phyloP scores from a whole-genome alignment of 1,140 invertebrate species.

The Maconellicoccus hirsutus region DNA sequence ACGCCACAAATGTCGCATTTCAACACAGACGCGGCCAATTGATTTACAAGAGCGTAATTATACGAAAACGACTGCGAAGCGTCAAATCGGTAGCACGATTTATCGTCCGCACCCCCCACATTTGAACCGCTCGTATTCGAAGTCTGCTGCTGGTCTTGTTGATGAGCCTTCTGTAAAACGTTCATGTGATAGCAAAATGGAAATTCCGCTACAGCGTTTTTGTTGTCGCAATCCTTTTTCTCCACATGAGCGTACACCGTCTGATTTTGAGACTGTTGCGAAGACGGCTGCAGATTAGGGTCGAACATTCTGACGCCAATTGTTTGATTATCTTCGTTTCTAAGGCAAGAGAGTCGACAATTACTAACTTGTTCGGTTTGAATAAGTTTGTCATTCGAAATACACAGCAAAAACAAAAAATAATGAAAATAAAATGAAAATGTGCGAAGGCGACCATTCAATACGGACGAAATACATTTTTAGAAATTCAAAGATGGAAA shows the following conservation, averaged over 20 bases:
- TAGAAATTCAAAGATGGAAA: no score
- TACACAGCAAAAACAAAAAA: no score
- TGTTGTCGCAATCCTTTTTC: constrained; percentile 25
- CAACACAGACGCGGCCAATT: constrained; percentile 54
- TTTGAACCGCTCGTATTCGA: background rate
- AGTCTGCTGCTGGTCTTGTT: constrained; percentile 24
- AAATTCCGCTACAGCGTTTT: constrained; percentile 37
- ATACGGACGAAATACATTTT: no score
- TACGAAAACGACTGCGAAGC: constrained; percentile 41
- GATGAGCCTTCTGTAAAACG: constrained; percentile 39
- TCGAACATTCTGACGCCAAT: constrained; percentile 1
- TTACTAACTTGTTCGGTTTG: background rate
- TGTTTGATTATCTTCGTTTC: background rate
- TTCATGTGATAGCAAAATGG: constrained; percentile 44
- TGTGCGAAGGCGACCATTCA: no score
- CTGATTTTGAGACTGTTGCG: constrained; percentile 26
- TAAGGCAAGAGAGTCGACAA: background rate
- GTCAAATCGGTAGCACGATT: constrained; percentile 43
- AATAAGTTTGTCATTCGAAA: background rate
- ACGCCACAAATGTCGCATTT: constrained; percentile 75
- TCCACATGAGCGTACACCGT: constrained; percentile 13
- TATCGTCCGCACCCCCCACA: constrained; percentile 38
- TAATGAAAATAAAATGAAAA: no score
- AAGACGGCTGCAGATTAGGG: background rate
- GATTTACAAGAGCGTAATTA: constrained; percentile 42